Evolutionary conservation across 2,113 vertebrate species (phyloP).

Genomic region (Etheostoma spectabile): DNA sequence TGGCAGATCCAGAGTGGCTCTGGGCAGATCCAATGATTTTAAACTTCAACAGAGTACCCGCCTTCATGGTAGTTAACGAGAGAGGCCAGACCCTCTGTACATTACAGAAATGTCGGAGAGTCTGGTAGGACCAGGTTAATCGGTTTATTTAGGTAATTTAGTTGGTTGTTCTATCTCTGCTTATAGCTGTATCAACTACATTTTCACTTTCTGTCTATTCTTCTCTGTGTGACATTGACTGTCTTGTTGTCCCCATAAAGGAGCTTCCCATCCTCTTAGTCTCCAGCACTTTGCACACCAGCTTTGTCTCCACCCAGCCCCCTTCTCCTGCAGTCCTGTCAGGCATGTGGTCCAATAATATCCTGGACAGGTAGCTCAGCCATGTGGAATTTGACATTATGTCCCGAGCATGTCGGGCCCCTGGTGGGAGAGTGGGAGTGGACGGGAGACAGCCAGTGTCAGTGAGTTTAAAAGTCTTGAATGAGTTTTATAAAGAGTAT

Average conservation of each 20-base stretch:
- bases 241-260: slow-evolving; percentile 9
- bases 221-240: slow-evolving; percentile 1
- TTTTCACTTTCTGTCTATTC: background rate
- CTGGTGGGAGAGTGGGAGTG: slow-evolving; percentile 64
- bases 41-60: too few species aligned
- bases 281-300: slow-evolving; percentile 71
- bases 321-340: slow-evolving; percentile 44
- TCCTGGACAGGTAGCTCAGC: slow-evolving; percentile 77
- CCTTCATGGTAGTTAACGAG: too few species aligned
- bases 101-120: too few species aligned
- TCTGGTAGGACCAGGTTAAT: too few species aligned
- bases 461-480: background rate
- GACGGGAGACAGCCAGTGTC: slow-evolving; percentile 66
- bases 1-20: too few species aligned
- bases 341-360: slow-evolving; percentile 74
- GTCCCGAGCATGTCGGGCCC: slow-evolving; percentile 59
- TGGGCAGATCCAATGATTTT: too few species aligned
- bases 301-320: slow-evolving; percentile 30
- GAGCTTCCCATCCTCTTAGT: slow-evolving; percentile 31
- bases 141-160: too few species aligned
- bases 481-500: slow-evolving; percentile 45
- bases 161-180: too few species aligned
- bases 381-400: slow-evolving; percentile 83
- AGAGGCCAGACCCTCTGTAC: too few species aligned
- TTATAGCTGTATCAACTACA: too few species aligned